Base-by-base conservation (phyloP, 2,113 vertebrate genomes). In the Archocentrus centrarchus region DNA sequence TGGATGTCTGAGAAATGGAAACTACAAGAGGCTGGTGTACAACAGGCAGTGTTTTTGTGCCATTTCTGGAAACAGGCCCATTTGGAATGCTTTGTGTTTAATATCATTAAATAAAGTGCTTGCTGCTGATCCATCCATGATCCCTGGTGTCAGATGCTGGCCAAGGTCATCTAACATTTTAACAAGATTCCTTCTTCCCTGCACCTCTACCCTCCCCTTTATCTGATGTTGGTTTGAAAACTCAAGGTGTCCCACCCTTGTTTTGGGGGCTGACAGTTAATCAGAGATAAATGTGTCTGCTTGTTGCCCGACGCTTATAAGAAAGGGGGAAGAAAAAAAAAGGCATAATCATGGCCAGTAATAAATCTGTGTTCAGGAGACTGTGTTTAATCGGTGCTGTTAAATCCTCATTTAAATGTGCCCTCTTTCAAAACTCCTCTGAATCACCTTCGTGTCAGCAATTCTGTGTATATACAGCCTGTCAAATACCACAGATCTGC, bases 81-180 rank as follows among this genome's bases (percentile, higher is more conserved):
- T 82, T 87, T 68, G 70, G 82, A 86, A 90, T 75, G 91, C 85
- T 92, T 91, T 92, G 91, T 68, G 86, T 93, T 92, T 93, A 91
- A 94, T 91, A 88, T 96, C 83, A 96, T 96, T 96, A 96, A 93
- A 92, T 90, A 89, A 95, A 96, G 95, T 95, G 95, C 94, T 94
- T 77, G 75, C 86, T 85, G 84, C 85, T 95, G 95, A 95, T 93
- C 94, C 89, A 89, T 88, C 88, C 89, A 82, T 92, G 92, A 95
- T 92, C 93, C 88, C 92, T 93, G 86, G 94, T 94, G 95, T 96
- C 94, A 93, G 85, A 93, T 87, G 89, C 89, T 91, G 80, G 91
- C 93, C 93, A 95, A 96, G 95, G 95, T 95, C 94, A 95, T 93
- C 93, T 90, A 86, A 93, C 93, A 94, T 95, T 94, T 96, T 95